These are phyloP conservation scores for Pandemis heparana DNA, from an alignment of 2,888 invertebrate species.

Conservation along the genomic window DNA sequence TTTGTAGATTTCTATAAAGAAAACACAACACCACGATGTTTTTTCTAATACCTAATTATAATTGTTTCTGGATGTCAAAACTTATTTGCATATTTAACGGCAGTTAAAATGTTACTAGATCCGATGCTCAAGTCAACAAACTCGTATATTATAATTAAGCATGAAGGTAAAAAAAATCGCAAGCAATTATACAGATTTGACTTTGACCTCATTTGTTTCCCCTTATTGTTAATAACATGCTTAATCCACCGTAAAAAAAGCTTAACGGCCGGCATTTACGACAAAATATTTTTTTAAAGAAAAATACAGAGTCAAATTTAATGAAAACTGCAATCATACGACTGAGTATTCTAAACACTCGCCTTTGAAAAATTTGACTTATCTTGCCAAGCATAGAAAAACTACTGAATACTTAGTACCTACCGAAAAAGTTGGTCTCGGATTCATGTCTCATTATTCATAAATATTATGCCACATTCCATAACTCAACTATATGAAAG, in stretches of 20 bases:
- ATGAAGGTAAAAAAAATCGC: background rate
- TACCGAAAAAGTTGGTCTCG: background rate
- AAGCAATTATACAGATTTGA: background rate
- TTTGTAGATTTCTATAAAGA: too few relatives aligned
- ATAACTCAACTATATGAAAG: conserved; percentile 3
- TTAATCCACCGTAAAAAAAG: background rate
- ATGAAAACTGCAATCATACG: background rate
- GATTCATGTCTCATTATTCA: background rate
- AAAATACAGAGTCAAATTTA: background rate
- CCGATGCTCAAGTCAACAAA: background rate
- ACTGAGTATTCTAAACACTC: too few relatives aligned
- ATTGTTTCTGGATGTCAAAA: background rate
- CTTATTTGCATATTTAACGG: background rate
- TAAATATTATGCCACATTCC: background rate
- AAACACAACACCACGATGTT: too few relatives aligned
- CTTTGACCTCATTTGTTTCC: background rate
- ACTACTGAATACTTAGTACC: too few relatives aligned
- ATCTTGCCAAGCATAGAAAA: too few relatives aligned
- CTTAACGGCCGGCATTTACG: background rate
- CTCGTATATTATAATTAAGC: background rate
- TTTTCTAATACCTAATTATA: too few relatives aligned
- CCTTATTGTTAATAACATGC: background rate
- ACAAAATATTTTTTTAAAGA: background rate
- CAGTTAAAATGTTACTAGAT: background rate
- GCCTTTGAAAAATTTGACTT: too few relatives aligned